Percentiles rank a stretch among this genome's conserved stretches.
Evolutionary conservation across 2,797 vertebrate species (phyloP).

Genomic region (Echiichthys vipera): DNA sequence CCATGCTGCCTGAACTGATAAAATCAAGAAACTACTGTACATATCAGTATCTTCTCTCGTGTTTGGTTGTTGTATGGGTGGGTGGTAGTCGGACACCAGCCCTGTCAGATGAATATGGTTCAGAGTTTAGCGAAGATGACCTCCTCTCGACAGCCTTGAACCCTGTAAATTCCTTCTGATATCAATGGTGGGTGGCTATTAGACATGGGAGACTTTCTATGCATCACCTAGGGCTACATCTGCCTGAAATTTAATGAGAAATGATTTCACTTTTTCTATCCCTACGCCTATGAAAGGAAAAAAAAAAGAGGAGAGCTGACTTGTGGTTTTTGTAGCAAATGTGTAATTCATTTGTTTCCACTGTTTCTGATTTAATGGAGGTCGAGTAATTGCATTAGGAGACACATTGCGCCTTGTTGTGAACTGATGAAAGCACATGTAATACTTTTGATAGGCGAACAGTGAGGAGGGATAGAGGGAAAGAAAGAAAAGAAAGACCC

Average conservation of each 20-base stretch:
- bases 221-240: slow-evolving; percentile 86
- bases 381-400: slow-evolving; percentile 85
- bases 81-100: slow-evolving; percentile 84
- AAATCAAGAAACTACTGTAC: slow-evolving; percentile 78
- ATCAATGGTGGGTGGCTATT: slow-evolving; percentile 86
- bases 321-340: slow-evolving; percentile 82
- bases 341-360: slow-evolving; percentile 85
- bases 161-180: slow-evolving; percentile 85
- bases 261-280: slow-evolving; percentile 80
- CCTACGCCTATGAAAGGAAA: slow-evolving; percentile 60
- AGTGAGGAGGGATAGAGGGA: slow-evolving; percentile 64
- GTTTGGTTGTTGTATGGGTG: slow-evolving; percentile 74
- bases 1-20: slow-evolving; percentile 79
- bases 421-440: slow-evolving; percentile 86
- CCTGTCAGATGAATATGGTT: slow-evolving; percentile 84
- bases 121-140: slow-evolving; percentile 83
- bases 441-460: slow-evolving; percentile 83
- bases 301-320: slow-evolving; percentile 72
- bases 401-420: slow-evolving; percentile 82
- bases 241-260: slow-evolving; percentile 84
- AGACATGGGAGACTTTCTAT: slow-evolving; percentile 85
- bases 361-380: slow-evolving; percentile 84
- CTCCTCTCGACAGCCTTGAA: slow-evolving; percentile 84
- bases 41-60: slow-evolving; percentile 64
- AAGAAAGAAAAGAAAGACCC: slow-evolving; percentile 68